phyloP scores from a whole-genome alignment of 1,140 invertebrate genomes.

The Drosophila quadrilineata region DNA sequence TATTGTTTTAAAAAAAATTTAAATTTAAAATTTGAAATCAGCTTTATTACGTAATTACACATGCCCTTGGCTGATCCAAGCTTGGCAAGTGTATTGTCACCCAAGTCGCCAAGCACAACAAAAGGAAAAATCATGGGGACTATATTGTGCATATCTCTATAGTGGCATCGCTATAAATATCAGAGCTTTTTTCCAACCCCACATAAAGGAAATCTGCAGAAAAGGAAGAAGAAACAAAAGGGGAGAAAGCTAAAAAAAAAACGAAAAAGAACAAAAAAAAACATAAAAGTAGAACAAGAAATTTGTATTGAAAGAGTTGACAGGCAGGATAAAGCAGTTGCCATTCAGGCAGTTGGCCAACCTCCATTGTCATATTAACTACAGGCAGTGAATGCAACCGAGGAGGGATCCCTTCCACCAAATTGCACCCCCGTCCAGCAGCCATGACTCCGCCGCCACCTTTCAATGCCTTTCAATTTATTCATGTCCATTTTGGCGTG shows the following conservation, averaged over 20 bases:
- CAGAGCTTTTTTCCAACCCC: conserved; percentile 8
- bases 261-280: conserved; percentile 6
- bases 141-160: conserved; percentile 10
- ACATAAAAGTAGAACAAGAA: conserved; percentile 23
- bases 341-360: conserved; percentile 50
- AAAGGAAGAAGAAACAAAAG: too few relatives aligned
- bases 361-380: conserved; percentile 66
- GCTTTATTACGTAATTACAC: not conserved
- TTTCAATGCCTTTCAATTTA: conserved; percentile 69
- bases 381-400: conserved; percentile 29
- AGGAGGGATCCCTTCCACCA: conserved; percentile 8
- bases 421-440: not conserved
- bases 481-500: conserved; percentile 75
- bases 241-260: not conserved
- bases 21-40: too few relatives aligned
- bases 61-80: not conserved
- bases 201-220: not conserved
- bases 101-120: conserved; percentile 34
- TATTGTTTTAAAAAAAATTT: too few relatives aligned
- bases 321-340: conserved; percentile 55
- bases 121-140: conserved; percentile 17
- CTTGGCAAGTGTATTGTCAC: conserved; percentile 32
- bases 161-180: conserved; percentile 39
- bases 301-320: conserved; percentile 61
- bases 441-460: conserved; percentile 1